These are phyloP conservation scores for Rhadina sibilatrix DNA, from an alignment of 2,113 vertebrate genomes.

Conservation along the genomic window DNA sequence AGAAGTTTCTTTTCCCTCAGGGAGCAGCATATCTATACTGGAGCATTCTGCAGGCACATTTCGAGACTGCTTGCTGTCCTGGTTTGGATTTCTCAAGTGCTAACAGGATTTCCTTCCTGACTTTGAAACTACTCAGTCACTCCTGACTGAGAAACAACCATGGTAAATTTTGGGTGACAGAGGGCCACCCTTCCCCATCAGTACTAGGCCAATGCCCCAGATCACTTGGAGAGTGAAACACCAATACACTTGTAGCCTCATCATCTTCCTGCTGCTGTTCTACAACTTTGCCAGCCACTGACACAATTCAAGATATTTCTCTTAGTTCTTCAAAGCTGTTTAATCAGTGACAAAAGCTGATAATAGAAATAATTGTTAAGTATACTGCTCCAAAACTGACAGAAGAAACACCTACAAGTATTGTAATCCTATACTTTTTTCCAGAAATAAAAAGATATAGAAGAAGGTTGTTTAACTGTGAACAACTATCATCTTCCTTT, in stretches of 20 bases:
- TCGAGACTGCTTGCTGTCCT: background rate
- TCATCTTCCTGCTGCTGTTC: background rate
- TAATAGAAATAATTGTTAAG: conserved; percentile 12
- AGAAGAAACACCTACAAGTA: background rate
- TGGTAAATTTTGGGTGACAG: background rate
- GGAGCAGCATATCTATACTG: background rate
- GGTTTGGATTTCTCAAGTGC: background rate
- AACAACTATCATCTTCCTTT: conserved; percentile 57
- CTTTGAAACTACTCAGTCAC: background rate
- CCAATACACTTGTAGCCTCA: background rate
- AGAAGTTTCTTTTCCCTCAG: background rate
- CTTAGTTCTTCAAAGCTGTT: background rate
- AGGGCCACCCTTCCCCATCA: background rate
- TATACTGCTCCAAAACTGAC: background rate
- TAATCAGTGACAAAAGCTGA: background rate
- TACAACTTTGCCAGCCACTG: background rate
- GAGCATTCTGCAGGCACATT: background rate
- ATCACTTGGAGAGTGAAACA: background rate
- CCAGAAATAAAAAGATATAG: conserved; percentile 12
- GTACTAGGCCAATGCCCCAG: background rate
- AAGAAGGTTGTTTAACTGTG: conserved; percentile 22
- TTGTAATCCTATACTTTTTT: conserved; percentile 10
- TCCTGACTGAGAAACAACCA: background rate
- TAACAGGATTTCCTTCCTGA: background rate
- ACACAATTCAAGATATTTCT: background rate